Base-by-base conservation (phyloP, 2,113 vertebrate species). In the Harpagus bidentatus region DNA sequence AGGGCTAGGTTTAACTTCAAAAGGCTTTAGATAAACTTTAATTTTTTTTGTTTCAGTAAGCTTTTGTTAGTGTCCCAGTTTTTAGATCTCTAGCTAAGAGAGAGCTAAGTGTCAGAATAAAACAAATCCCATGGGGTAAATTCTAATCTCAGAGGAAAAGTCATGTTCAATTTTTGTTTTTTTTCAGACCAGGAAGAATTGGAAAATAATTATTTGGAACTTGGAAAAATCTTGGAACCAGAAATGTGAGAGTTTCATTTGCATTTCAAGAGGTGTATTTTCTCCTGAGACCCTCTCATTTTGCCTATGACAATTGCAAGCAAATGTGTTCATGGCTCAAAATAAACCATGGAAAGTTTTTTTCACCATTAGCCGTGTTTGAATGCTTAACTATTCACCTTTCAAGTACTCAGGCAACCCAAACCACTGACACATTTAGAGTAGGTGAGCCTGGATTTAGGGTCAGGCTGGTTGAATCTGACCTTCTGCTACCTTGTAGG, bases 391-490 rank as follows among this genome's bases (percentile, higher is more conserved):
- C 43, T 91, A 5, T 32, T 95, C 86, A 91, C 93, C 81, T 85
- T 55, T 90, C 59, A n/a, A 43, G 43, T 6, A 5, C 72, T n/a
- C 62, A 73, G 73, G 81, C 62, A 96, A 93, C 74, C 13, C 58
- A 95, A 95, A 95, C 86, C 81, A 85, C 93, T 86, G 91, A 95
- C 79, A 81, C 58, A 93, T 40, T 90, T 90, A 76, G 52, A 56
- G 74, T 31, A 95, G 56, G 29, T 0, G 2, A 84, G 53, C 58
- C 79, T 82, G 70, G 67, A 79, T 86, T 94, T 63, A 90, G 90
- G 26, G 63, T 83, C 67, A 82, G 52, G 7, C 25, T 92, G 78
- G 23, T 80, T 88, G 47, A 90, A 74, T 32, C 55, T 76, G 59
- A 97, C 70, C 66, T 96, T 92, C 86, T 16, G 3, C 42, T 91